Evolutionary conservation across 2,888 invertebrate species (phyloP).

Genomic region (Linnaemya tessellans): DNA sequence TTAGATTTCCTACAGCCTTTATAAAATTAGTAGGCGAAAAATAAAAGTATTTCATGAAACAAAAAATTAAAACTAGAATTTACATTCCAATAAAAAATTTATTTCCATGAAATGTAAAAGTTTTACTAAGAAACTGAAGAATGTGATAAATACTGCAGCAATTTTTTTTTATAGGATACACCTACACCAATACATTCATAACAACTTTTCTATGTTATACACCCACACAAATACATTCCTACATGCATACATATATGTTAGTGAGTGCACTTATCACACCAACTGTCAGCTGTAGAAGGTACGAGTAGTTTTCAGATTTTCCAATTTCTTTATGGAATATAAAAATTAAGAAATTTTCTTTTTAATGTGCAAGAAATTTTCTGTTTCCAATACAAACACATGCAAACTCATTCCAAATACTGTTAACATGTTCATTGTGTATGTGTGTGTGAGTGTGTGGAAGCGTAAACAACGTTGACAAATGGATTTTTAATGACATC

Average conservation of each 20-base stretch:
- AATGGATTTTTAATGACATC: conserved; percentile 69
- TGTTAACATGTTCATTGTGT: conserved; percentile 1
- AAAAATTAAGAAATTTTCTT: not conserved
- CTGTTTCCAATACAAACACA: not conserved
- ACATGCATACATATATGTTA: not conserved
- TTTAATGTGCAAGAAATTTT: conserved; percentile 16
- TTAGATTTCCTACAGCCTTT: too few relatives aligned
- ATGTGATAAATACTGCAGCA: too few relatives aligned
- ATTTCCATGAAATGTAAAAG: too few relatives aligned
- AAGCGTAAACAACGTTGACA: conserved; percentile 59
- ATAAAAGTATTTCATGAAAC: too few relatives aligned
- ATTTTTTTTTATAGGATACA: too few relatives aligned
- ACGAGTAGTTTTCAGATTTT: not conserved
- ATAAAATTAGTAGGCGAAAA: too few relatives aligned
- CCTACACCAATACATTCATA: too few relatives aligned
- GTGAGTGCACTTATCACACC: not conserved
- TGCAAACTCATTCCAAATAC: not conserved
- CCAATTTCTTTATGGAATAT: not conserved
- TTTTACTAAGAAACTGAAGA: too few relatives aligned
- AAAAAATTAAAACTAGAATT: too few relatives aligned
- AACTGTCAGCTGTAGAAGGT: conserved; percentile 32
- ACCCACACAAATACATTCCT: too few relatives aligned
- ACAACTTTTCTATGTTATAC: too few relatives aligned
- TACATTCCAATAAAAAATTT: too few relatives aligned
- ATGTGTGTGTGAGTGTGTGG: not conserved